These are phyloP conservation scores for Folsomia candida DNA, from an alignment of 2,888 invertebrate species.

Conservation along the genomic window DNA sequence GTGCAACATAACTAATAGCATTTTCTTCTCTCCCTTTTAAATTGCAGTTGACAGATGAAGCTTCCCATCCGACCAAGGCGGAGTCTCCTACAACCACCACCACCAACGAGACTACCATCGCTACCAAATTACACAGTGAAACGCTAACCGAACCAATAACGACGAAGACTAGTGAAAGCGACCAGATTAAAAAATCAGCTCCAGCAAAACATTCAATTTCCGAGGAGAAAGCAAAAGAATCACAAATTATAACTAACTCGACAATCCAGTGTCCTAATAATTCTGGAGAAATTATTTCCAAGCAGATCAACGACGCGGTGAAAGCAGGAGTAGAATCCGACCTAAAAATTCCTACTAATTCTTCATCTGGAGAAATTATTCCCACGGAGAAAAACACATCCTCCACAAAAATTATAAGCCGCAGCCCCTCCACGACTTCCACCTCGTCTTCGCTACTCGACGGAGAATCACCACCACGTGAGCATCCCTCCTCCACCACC, in stretches of 20 bases:
- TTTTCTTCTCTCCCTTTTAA: too few relatives aligned
- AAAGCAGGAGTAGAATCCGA: slow-evolving; percentile 10
- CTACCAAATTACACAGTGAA: slow-evolving; percentile 8
- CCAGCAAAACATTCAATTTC: too few relatives aligned
- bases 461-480: too few relatives aligned
- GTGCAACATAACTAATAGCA: too few relatives aligned
- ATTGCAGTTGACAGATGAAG: slow-evolving; percentile 51
- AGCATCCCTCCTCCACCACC: too few relatives aligned
- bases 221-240: too few relatives aligned
- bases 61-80: slow-evolving; percentile 25
- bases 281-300: background rate
- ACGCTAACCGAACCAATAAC: background rate
- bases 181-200: too few relatives aligned
- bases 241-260: background rate
- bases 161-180: too few relatives aligned
- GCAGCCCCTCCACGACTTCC: background rate
- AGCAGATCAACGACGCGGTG: too few relatives aligned
- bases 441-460: background rate
- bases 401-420: background rate
- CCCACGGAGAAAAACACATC: background rate
- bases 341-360: background rate
- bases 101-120: background rate
- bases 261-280: background rate
- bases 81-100: slow-evolving; percentile 16
- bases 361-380: too few relatives aligned